Evolutionary conservation across 1,140 invertebrate species (phyloP).

Genomic region (Atopsyche davidsoni): DNA sequence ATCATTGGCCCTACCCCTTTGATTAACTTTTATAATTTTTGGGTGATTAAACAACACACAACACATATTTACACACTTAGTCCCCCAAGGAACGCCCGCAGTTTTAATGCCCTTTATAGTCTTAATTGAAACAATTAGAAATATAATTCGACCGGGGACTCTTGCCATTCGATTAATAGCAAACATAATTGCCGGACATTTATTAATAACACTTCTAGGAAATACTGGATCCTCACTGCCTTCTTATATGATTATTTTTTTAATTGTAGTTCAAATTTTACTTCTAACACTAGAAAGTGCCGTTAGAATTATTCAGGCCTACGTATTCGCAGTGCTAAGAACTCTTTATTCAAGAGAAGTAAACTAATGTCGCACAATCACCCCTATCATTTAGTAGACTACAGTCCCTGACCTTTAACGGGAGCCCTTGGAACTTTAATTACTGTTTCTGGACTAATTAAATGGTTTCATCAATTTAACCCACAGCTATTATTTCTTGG

Average conservation of each 20-base stretch:
- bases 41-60: constrained; percentile 50
- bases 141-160: constrained; percentile 59
- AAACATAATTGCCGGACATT: constrained; percentile 63
- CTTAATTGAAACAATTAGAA: no score
- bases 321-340: constrained; percentile 49
- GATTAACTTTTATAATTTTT: constrained; percentile 55
- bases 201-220: constrained; percentile 52
- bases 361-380: constrained; percentile 44
- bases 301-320: constrained; percentile 51
- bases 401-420: no score
- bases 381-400: constrained; percentile 53
- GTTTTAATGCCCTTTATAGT: constrained; percentile 51
- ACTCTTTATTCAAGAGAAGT: constrained; percentile 50
- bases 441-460: constrained; percentile 41
- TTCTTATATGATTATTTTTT: constrained; percentile 35
- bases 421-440: constrained; percentile 41
- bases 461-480: constrained; percentile 48
- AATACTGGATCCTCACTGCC: constrained; percentile 40
- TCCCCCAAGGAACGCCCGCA: constrained; percentile 52
- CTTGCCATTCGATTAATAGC: constrained; percentile 58
- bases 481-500: no score
- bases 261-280: constrained; percentile 46
- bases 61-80: constrained; percentile 55
- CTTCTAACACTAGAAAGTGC: constrained; percentile 47
- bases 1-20: constrained; percentile 50